A percentile compares a stretch with the other conserved stretches of the same genome.
Evolutionary conservation across 2,797 vertebrate genomes (phyloP).

Genomic region (Malacoraja senta): DNA sequence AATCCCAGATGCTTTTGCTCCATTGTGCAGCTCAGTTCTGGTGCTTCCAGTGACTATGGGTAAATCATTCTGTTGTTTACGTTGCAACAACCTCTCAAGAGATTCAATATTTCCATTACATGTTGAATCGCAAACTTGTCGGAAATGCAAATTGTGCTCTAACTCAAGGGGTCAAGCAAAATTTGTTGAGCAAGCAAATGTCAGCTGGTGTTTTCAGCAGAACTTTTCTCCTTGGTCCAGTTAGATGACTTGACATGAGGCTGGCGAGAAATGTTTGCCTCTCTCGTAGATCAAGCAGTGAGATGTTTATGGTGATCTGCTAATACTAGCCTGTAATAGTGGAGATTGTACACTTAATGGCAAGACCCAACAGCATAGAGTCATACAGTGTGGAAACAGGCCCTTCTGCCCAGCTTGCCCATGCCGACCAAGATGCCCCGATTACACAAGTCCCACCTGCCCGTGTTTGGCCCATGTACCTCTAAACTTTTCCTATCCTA

Average conservation of each 20-base stretch:
- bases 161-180: not conserved
- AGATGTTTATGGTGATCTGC: not conserved
- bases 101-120: not conserved
- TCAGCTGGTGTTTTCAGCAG: not conserved
- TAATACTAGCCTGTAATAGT: not conserved
- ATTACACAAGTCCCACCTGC: too few relatives aligned
- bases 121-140: not conserved
- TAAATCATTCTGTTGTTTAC: not conserved
- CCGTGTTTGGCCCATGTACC: too few relatives aligned
- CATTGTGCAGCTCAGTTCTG: not conserved
- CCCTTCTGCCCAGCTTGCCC: too few relatives aligned
- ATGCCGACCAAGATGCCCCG: too few relatives aligned
- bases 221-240: not conserved
- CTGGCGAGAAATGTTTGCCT: not conserved
- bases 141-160: not conserved
- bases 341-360: too few relatives aligned
- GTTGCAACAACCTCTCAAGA: not conserved
- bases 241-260: not conserved
- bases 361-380: too few relatives aligned
- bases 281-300: not conserved
- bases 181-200: not conserved
- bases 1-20: not conserved
- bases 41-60: not conserved
- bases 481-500: too few relatives aligned
- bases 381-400: too few relatives aligned